A percentile compares a stretch with the other conserved stretches of the same genome.
Evolutionary conservation across 1,140 invertebrate genomes (phyloP).

Genomic region (Antheraea pernyi): DNA sequence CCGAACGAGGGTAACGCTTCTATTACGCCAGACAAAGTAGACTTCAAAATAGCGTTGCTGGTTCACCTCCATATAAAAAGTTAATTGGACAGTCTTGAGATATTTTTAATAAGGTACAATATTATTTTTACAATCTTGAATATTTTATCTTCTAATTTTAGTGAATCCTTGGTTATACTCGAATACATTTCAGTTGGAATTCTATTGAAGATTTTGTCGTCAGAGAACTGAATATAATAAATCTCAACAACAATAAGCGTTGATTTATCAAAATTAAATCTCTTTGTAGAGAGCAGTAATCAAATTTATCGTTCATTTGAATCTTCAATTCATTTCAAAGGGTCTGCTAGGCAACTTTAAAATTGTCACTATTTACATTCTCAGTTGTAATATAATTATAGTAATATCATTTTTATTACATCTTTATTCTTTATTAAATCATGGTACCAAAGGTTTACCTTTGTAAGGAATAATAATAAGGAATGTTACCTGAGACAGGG

Average conservation of each 20-base stretch:
- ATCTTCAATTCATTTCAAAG: constrained; percentile 67
- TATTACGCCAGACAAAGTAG: constrained; percentile 54
- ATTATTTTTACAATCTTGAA: constrained; percentile 14
- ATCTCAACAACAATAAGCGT: constrained; percentile 65
- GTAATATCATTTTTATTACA: constrained; percentile 28
- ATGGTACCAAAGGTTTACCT: background rate
- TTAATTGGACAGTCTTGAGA: constrained; percentile 23
- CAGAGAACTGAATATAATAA: constrained; percentile 53
- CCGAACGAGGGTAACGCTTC: constrained; percentile 46
- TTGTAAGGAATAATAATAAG: background rate
- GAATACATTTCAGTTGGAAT: constrained; percentile 13
- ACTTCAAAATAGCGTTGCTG: constrained; percentile 19
- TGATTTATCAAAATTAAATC: constrained; percentile 77
- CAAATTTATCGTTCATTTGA: constrained; percentile 74
- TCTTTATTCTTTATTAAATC: constrained; percentile 12
- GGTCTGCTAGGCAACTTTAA: constrained; percentile 41
- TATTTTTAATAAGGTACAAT: constrained; percentile 18
- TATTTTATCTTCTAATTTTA: constrained; percentile 6
- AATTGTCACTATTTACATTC: constrained; percentile 51
- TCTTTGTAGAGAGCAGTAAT: constrained; percentile 70
- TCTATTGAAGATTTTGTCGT: constrained; percentile 27
- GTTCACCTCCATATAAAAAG: constrained; percentile 23
- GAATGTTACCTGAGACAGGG: constrained; percentile 26
- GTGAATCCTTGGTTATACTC: background rate
- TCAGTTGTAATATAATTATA: constrained; percentile 35